Percentiles rank a stretch among this genome's conserved stretches.
Evolutionary conservation across 2,113 vertebrate genomes (phyloP).

Genomic region (Osmerus eperlanus): DNA sequence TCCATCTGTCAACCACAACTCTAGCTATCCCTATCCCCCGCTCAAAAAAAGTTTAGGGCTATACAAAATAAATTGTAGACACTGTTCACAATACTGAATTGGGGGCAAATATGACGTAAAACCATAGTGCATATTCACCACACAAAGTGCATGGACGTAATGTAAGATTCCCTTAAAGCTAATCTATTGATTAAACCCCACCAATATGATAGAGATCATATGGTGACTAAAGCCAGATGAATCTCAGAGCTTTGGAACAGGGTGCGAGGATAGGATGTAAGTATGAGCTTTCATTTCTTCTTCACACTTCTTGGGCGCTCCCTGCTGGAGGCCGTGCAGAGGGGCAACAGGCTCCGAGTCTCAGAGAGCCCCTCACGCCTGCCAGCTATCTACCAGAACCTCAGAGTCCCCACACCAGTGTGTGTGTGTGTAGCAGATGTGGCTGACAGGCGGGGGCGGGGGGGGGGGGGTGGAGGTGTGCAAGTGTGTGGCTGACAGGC

Average conservation of each 20-base stretch:
- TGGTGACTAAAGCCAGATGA: slow-evolving; percentile 99
- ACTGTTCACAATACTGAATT: slow-evolving; percentile 37
- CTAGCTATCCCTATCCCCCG: slow-evolving; percentile 20
- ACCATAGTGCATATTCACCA: slow-evolving; percentile 68
- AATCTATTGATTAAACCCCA: slow-evolving; percentile 99
- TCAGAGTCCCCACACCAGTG: not conserved
- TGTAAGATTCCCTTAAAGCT: slow-evolving; percentile 98
- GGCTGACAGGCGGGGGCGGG: not conserved
- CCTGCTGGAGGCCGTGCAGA: slow-evolving; percentile 95
- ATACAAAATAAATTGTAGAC: not conserved
- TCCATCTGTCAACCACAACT: slow-evolving; percentile 16
- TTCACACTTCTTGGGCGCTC: slow-evolving; percentile 95
- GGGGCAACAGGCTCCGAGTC: slow-evolving; percentile 82
- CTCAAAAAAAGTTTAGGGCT: slow-evolving; percentile 4
- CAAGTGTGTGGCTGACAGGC: not conserved
- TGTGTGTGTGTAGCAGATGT: not conserved
- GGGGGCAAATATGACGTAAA: slow-evolving; percentile 28
- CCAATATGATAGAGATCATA: slow-evolving; percentile 99
- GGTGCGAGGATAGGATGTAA: slow-evolving; percentile 99
- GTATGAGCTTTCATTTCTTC: slow-evolving; percentile 96
- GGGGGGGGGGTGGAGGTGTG: not conserved
- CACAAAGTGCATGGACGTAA: slow-evolving; percentile 96
- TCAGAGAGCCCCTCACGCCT: not conserved
- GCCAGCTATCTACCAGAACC: not conserved
- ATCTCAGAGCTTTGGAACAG: slow-evolving; percentile 98